Evolutionary conservation across 2,113 vertebrate species (phyloP).

Genomic region (Serinus canaria): DNA sequence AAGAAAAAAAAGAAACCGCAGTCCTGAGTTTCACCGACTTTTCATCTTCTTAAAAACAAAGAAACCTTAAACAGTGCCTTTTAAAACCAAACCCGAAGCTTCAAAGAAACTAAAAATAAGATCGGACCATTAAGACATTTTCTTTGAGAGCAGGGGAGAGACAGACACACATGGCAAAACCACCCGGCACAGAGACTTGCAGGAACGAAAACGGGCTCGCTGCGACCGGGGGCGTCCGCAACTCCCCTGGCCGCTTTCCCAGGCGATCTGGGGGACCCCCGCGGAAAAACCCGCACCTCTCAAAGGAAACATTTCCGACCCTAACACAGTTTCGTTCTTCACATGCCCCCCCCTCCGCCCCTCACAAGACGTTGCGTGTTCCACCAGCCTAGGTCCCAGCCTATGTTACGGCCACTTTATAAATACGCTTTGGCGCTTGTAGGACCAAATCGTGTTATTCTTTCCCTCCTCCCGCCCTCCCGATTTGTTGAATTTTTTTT

Average conservation of each 20-base stretch:
- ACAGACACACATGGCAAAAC: neutral
- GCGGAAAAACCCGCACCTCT: conserved; percentile 16
- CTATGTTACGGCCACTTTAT: conserved; percentile 76
- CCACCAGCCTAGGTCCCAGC: neutral
- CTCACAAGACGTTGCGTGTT: neutral
- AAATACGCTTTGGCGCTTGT: conserved; percentile 73
- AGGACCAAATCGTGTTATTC: neutral
- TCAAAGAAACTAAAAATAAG: conserved; percentile 53
- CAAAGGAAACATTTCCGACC: conserved; percentile 26
- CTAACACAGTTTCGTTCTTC: neutral
- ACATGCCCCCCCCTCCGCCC: neutral
- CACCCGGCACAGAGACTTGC: neutral
- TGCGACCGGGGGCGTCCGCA: neutral
- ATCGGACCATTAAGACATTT: conserved; percentile 38
- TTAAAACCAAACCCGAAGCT: conserved; percentile 43
- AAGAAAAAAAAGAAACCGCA: neutral
- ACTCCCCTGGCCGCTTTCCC: neutral
- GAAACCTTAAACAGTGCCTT: conserved; percentile 52
- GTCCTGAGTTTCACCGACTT: conserved; percentile 80
- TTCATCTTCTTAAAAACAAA: conserved; percentile 47
- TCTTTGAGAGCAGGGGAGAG: conserved; percentile 32
- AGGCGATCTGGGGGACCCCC: neutral
- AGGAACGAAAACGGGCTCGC: neutral
- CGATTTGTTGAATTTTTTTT: neutral
- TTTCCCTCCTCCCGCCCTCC: neutral